Evolutionary conservation across 2,888 invertebrate species (phyloP).

Genomic region (Trachelus troglodyta): DNA sequence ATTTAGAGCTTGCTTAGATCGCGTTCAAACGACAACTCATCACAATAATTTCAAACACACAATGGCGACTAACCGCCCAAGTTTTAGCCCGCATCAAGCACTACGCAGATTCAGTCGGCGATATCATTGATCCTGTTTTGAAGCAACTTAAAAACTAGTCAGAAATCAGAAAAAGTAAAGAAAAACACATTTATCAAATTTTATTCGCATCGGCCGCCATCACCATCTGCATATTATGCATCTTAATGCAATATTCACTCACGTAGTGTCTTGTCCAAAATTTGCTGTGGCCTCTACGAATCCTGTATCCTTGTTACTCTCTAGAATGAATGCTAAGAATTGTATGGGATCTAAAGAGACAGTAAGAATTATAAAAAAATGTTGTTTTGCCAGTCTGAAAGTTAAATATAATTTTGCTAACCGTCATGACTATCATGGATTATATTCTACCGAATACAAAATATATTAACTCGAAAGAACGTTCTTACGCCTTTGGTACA

Average conservation of each 20-base stretch:
- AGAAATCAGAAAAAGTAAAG: background rate
- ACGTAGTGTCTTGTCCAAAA: background rate
- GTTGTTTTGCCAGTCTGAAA: background rate
- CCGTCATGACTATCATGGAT: background rate
- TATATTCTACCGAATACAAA: background rate
- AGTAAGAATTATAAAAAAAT: background rate
- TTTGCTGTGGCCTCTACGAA: background rate
- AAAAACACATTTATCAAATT: background rate
- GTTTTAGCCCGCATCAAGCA: background rate
- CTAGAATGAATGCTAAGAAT: background rate
- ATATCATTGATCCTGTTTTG: background rate
- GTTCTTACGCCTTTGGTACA: background rate
- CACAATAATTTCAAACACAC: background rate
- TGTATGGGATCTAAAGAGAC: background rate
- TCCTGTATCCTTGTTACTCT: background rate
- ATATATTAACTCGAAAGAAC: background rate
- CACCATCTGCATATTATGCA: background rate
- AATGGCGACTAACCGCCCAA: background rate
- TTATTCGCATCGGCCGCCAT: background rate
- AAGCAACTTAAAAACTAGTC: background rate
- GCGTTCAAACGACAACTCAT: background rate
- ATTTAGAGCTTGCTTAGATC: constrained; percentile 6
- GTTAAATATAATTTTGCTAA: background rate
- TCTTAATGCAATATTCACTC: background rate
- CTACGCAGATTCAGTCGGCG: background rate